Conservation (phyloP, 2,797 vertebrate genomes). For the Lycodopsis pacificus region DNA sequence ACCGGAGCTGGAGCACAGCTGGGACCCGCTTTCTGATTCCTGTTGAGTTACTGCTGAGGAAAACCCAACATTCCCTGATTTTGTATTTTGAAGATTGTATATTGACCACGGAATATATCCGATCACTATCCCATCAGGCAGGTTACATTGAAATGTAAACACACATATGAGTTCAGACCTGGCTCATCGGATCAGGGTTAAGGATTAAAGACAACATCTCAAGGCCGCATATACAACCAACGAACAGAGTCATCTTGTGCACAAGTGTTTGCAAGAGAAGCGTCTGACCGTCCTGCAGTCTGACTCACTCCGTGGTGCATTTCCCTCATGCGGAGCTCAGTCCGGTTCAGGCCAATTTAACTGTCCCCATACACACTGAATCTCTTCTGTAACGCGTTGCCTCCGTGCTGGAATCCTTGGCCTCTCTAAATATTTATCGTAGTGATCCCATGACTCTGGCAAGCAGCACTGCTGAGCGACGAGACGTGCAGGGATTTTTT, state of each 20-base stretch:
- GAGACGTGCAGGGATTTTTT: slow-evolving; percentile 24
- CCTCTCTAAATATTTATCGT: slow-evolving; percentile 75
- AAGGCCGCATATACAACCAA: not conserved
- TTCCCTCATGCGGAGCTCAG: slow-evolving; percentile 12
- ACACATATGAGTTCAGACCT: not conserved
- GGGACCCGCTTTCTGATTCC: not conserved
- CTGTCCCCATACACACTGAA: slow-evolving; percentile 28
- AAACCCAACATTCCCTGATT: not conserved
- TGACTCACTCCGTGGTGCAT: slow-evolving; percentile 1
- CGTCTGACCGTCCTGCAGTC: not conserved
- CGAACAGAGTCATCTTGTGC: not conserved
- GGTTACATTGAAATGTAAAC: not conserved
- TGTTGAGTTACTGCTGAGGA: not conserved
- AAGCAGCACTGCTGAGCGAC: slow-evolving; percentile 36
- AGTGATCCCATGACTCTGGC: slow-evolving; percentile 54
- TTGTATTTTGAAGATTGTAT: not conserved
- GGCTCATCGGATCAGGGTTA: not conserved
- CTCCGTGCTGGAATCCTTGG: slow-evolving; percentile 58
- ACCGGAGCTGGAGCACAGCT: not conserved
- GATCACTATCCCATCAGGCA: not conserved
- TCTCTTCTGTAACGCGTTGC: slow-evolving; percentile 39
- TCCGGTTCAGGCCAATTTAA: slow-evolving; percentile 3
- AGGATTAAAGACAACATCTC: not conserved
- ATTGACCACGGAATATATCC: not conserved
- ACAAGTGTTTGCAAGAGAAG: not conserved